Percentiles rank a stretch among this genome's conserved stretches.
Conservation (phyloP, 2,113 vertebrate genomes). For the Panthera leo region DNA sequence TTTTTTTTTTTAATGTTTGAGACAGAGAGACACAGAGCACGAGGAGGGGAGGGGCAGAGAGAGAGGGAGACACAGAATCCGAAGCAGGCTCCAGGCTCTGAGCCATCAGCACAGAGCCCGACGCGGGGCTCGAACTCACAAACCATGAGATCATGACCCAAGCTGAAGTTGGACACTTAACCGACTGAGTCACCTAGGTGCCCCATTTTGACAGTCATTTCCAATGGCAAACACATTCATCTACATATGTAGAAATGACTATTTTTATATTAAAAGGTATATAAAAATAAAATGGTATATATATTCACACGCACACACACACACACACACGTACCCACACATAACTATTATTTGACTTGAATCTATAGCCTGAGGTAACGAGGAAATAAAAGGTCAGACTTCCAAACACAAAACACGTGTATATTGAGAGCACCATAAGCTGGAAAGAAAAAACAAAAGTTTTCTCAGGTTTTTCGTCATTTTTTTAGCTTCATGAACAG, state of each 20-base stretch:
- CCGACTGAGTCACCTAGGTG: no score
- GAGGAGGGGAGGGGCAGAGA: no score
- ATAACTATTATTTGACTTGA: not conserved
- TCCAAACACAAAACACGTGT: slow-evolving; percentile 38
- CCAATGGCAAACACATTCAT: slow-evolving; percentile 44
- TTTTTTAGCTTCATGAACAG: not conserved
- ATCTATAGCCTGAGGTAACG: not conserved
- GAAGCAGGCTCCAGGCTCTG: no score
- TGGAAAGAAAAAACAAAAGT: not conserved
- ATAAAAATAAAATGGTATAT: not conserved
- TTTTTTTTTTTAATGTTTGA: no score
- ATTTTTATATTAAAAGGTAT: not conserved
- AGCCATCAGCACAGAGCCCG: no score
- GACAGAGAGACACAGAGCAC: no score
- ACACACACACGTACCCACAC: not conserved
- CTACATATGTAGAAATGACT: not conserved
- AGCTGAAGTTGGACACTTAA: no score
- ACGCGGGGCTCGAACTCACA: no score
- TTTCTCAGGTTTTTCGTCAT: not conserved
- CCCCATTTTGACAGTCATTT: slow-evolving; percentile 41
- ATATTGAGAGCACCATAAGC: not conserved
- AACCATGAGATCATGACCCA: no score
- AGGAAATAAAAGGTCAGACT: slow-evolving; percentile 11
- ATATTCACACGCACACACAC: not conserved
- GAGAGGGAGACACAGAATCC: no score